phyloP scores from a whole-genome alignment of 2,888 invertebrate genomes.

The Gastracanthus pulcherrimus region DNA sequence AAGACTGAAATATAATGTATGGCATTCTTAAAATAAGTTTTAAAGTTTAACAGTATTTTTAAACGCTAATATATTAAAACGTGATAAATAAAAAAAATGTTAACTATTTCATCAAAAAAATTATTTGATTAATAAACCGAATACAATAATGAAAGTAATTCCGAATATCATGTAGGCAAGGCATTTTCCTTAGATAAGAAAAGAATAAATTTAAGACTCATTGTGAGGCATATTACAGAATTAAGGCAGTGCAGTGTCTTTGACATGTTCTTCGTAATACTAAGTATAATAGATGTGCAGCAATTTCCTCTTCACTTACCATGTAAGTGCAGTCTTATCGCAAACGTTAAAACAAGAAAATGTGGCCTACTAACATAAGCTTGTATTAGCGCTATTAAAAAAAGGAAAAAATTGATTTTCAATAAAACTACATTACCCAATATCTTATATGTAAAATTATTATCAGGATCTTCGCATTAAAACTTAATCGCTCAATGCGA shows the following conservation, averaged over 20 bases:
- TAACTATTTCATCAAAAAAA: too few species aligned
- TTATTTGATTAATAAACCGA: too few species aligned
- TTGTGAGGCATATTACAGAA: neutral
- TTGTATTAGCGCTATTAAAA: neutral
- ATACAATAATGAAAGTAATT: too few species aligned
- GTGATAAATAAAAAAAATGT: too few species aligned
- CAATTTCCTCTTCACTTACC: slow-evolving; percentile 4
- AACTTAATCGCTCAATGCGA: neutral
- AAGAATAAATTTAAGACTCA: neutral
- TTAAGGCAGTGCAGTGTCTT: slow-evolving; percentile 8
- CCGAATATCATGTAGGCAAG: neutral
- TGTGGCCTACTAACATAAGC: too few species aligned
- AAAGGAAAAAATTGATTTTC: neutral
- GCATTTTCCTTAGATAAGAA: neutral
- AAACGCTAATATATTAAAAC: neutral
- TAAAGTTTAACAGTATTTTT: too few species aligned
- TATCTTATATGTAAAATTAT: too few species aligned
- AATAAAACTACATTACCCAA: neutral
- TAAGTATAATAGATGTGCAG: neutral
- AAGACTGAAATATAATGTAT: too few species aligned
- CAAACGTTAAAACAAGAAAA: too few species aligned
- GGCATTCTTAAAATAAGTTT: neutral
- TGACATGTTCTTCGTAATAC: slow-evolving; percentile 16
- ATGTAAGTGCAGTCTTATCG: neutral
- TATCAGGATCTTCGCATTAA: too few species aligned